Conservation (phyloP, 2,888 invertebrate genomes). For the Hololepta plana region DNA sequence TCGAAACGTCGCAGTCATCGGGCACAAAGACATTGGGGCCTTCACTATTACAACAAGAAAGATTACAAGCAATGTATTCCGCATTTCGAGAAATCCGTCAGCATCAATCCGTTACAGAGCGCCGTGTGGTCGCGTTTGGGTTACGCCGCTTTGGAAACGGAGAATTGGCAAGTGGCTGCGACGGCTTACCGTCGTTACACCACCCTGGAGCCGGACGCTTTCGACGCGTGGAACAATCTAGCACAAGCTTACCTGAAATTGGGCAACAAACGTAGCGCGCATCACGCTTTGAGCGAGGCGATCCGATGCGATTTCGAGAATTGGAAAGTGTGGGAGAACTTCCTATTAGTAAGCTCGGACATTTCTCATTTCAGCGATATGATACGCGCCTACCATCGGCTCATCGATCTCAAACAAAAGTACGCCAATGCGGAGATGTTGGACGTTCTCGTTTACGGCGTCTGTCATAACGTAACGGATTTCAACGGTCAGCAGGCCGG, state of each 20-base stretch:
- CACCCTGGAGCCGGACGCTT: constrained; percentile 69
- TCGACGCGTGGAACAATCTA: constrained; percentile 97
- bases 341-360: constrained; percentile 72
- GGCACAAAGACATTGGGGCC: constrained; percentile 80
- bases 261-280: constrained; percentile 72
- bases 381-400: constrained; percentile 64
- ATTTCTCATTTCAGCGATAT: constrained; percentile 73
- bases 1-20: constrained; percentile 64
- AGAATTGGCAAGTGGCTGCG: constrained; percentile 69
- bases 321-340: constrained; percentile 94
- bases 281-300: constrained; percentile 72
- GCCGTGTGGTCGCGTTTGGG: constrained; percentile 75
- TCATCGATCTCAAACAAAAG: constrained; percentile 69
- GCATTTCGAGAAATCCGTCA: constrained; percentile 64
- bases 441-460: constrained; percentile 48
- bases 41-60: constrained; percentile 53
- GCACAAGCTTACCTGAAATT: constrained; percentile 83
- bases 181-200: constrained; percentile 76
- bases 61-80: constrained; percentile 62
- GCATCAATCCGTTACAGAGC: constrained; percentile 77
- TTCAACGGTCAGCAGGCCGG: constrained; percentile 14
- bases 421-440: constrained; percentile 64
- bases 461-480: constrained; percentile 31
- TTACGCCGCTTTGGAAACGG: constrained; percentile 59
- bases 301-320: constrained; percentile 83